phyloP scores from a whole-genome alignment of 2,888 invertebrate genomes.

The Zaprionus bogoriensis region DNA sequence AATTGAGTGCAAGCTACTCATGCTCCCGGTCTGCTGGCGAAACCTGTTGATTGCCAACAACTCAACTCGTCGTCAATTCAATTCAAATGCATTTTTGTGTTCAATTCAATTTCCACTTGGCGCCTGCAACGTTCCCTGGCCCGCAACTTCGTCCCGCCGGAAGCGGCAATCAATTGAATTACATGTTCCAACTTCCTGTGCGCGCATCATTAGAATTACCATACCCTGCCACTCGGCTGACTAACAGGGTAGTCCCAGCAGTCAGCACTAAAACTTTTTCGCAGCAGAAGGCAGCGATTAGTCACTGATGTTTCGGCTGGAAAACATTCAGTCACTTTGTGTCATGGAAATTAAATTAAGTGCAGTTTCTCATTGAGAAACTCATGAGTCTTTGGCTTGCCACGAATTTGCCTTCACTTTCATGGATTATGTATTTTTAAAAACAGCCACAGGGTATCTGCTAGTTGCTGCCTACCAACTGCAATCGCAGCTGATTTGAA shows the following conservation, averaged over 20 bases:
- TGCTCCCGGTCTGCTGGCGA: neutral
- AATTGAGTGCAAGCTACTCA: neutral
- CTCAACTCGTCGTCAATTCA: constrained; percentile 56
- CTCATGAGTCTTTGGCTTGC: too few relatives aligned
- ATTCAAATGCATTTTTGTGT: constrained; percentile 59
- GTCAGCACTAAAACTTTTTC: too few relatives aligned
- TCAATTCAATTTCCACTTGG: constrained; percentile 65
- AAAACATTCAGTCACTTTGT: too few relatives aligned
- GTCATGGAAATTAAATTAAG: too few relatives aligned
- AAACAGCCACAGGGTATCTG: constrained; percentile 7
- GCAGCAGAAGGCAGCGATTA: too few relatives aligned
- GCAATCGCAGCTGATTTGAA: neutral
- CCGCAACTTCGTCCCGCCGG: constrained; percentile 35
- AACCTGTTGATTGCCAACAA: constrained; percentile 69
- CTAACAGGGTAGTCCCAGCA: neutral
- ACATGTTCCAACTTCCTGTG: constrained; percentile 67
- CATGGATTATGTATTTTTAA: too few relatives aligned
- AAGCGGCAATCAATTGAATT: constrained; percentile 70
- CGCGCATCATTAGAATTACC: constrained; percentile 59
- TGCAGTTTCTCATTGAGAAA: too few relatives aligned
- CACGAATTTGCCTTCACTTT: too few relatives aligned
- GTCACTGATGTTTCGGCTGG: too few relatives aligned
- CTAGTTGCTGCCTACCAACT: neutral
- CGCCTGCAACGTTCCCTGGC: constrained; percentile 6
- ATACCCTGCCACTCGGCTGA: constrained; percentile 10